Base-by-base conservation (phyloP, 2,888 invertebrate species). In the Salticus scenicus region DNA sequence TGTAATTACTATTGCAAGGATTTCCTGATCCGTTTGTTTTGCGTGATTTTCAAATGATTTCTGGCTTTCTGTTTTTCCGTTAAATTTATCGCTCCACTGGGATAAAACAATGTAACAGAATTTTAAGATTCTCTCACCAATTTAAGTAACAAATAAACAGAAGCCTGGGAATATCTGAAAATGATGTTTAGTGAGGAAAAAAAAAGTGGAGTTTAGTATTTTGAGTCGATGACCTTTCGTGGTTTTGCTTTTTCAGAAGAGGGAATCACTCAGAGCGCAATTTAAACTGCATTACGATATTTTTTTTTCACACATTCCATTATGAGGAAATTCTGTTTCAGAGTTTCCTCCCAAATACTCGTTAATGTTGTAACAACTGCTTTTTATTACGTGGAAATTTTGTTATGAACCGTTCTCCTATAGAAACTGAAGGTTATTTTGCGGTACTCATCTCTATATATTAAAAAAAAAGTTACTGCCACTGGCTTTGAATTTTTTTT, bases 181-280 rank as follows among this genome's bases (percentile, higher is more conserved):
- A 47, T 47, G n/a, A 47, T 47, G 42, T 47, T 47, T 17, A 47
- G 42, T 12, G 42, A 47, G 7, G n/a, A 17, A 47, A 47, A 47
- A 14, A 47, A 47, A 47, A 47, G 42, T 37, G 37, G 10, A 37
- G 37, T 37, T 37, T 10, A 37, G 7, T n/a, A n/a, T 37, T 37
- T 17, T 24, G 17, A 24, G 57, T 57, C 57, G 57, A 7, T 12
- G 57, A 57, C 57, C 57, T 57, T 24, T 4, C 20, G 57, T 17
- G 57, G 57, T 57, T 57, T 57, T 24, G 24, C 57, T 57, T 24
- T 57, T n/a, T n/a, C n/a, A n/a, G 47, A 47, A 47, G 47, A 17
- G 47, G 8, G 24, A 1, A 8, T 4, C 57, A 24, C 57, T 57
- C 24, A 20, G 17, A 57, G 5, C 24, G 24, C 57, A 57, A 57